Conservation (phyloP, 1,140 invertebrate genomes). For the Drosophila teissieri region DNA sequence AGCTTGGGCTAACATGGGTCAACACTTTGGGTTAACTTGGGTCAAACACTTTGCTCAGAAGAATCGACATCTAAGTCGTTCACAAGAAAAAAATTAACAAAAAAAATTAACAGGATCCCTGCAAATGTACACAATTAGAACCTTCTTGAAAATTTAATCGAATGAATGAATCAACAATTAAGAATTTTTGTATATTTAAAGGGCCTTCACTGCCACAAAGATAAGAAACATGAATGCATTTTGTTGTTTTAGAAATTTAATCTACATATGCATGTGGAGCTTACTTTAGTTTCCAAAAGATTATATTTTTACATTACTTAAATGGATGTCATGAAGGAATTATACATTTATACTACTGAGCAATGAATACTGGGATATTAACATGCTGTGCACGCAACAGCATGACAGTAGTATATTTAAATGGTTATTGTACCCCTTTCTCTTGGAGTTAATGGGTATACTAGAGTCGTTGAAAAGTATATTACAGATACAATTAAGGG, state of each 20-base stretch:
- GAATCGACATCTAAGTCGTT: too few relatives aligned
- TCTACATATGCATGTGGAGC: too few relatives aligned
- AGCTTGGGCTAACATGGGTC: conserved; percentile 4
- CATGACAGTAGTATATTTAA: not conserved
- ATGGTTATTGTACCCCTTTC: not conserved
- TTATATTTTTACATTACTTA: not conserved
- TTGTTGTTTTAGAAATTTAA: too few relatives aligned
- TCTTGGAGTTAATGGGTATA: not conserved
- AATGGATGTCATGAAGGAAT: too few relatives aligned
- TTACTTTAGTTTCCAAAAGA: not conserved
- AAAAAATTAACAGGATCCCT: not conserved
- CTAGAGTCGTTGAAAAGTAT: too few relatives aligned
- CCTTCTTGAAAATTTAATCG: not conserved
- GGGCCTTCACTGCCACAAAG: too few relatives aligned
- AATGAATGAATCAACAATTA: not conserved
- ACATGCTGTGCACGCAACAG: not conserved
- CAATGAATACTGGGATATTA: not conserved
- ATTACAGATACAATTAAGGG: too few relatives aligned
- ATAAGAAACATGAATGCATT: too few relatives aligned
- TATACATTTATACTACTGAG: not conserved
- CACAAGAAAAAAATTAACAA: not conserved
- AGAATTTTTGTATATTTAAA: too few relatives aligned
- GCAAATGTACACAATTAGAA: not conserved
- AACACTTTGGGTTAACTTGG: not conserved
- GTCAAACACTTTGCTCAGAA: not conserved